Evolutionary conservation across 2,113 vertebrate species (phyloP).

Genomic region (Coturnix japonica): DNA sequence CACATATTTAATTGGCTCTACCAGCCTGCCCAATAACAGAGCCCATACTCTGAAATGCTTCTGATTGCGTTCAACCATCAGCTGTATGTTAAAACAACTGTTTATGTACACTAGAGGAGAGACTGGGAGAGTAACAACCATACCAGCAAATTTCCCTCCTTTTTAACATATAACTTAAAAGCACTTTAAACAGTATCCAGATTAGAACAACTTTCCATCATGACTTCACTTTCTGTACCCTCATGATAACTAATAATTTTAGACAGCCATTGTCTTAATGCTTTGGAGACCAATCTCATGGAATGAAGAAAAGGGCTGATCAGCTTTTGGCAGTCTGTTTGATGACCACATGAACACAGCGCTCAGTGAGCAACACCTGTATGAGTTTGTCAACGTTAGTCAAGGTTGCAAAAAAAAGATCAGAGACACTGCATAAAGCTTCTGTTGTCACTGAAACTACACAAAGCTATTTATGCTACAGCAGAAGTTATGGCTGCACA

Average conservation of each 20-base stretch:
- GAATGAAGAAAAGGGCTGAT: not conserved
- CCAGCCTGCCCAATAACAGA: not conserved
- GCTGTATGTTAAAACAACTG: not conserved
- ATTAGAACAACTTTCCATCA: not conserved
- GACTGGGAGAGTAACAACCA: fast-evolving
- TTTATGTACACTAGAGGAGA: not conserved
- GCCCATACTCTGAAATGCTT: not conserved
- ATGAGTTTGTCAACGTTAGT: not conserved
- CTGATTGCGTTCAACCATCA: not conserved
- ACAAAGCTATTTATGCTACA: not conserved
- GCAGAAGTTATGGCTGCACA: not conserved
- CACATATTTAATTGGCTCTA: not conserved
- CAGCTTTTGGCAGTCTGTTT: not conserved
- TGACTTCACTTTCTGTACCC: not conserved
- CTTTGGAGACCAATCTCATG: not conserved
- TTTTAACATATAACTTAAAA: not conserved
- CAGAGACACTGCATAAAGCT: not conserved
- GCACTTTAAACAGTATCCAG: not conserved
- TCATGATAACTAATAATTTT: not conserved
- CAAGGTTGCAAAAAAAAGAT: not conserved
- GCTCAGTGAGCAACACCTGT: not conserved
- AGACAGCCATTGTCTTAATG: not conserved
- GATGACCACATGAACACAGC: not conserved
- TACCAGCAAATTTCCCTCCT: not conserved
- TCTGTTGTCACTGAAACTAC: not conserved